A percentile compares a stretch with the other conserved stretches of the same genome.
Evolutionary conservation across 2,888 invertebrate genomes (phyloP).

Genomic region (Gari tellinella): DNA sequence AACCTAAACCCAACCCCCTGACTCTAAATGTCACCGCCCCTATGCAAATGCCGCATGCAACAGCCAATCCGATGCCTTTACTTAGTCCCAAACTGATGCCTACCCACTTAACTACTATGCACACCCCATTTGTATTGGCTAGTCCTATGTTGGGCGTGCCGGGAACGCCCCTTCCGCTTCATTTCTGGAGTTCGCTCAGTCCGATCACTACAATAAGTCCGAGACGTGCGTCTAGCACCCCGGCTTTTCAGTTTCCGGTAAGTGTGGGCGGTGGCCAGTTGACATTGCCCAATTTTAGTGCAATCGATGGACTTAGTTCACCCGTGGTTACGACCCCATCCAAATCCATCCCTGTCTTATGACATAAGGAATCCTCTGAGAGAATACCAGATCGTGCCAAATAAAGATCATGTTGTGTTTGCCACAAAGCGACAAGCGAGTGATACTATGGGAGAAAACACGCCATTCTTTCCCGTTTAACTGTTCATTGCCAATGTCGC

Average conservation of each 20-base stretch:
- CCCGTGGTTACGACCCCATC: slow-evolving; percentile 72
- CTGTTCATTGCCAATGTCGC: too few species aligned
- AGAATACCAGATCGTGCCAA: too few species aligned
- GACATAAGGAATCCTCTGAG: slow-evolving; percentile 30
- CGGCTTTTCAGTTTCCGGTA: slow-evolving; percentile 79
- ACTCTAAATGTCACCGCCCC: slow-evolving; percentile 63
- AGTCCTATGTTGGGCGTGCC: slow-evolving; percentile 75
- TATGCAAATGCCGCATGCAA: slow-evolving; percentile 64
- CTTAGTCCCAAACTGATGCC: slow-evolving; percentile 73
- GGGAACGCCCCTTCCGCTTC: slow-evolving; percentile 77
- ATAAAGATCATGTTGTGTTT: too few species aligned
- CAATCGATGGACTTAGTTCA: slow-evolving; percentile 63
- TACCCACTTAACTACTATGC: slow-evolving; percentile 60
- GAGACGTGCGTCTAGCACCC: slow-evolving; percentile 37
- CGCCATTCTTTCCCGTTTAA: too few species aligned
- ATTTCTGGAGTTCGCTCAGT: slow-evolving; percentile 85
- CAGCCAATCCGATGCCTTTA: slow-evolving; percentile 66
- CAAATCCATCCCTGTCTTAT: slow-evolving; percentile 71
- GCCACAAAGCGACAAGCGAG: too few species aligned
- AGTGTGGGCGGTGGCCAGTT: slow-evolving; percentile 71
- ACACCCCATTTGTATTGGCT: slow-evolving; percentile 76
- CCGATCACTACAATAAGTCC: slow-evolving; percentile 77
- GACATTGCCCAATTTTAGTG: slow-evolving; percentile 64
- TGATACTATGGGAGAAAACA: too few species aligned
- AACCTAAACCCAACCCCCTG: slow-evolving; percentile 76